These are phyloP conservation scores for Emydoidea blandingii DNA, from an alignment of 2,797 vertebrate genomes.

Conservation along the genomic window DNA sequence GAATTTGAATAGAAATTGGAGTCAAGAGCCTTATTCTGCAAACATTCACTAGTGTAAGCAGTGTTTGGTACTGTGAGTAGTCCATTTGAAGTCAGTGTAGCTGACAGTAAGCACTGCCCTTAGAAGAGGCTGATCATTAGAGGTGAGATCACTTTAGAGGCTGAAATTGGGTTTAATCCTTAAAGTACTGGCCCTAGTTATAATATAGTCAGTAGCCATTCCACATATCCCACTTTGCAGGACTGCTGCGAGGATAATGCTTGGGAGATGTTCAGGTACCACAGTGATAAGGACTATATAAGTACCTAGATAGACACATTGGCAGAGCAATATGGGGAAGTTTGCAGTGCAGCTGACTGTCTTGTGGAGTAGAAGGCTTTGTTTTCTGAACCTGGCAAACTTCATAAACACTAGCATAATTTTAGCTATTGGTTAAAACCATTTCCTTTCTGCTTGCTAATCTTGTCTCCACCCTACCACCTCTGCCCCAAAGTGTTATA, in stretches of 20 bases:
- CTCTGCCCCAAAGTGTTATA: neutral
- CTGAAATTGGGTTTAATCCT: neutral
- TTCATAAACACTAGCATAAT: neutral
- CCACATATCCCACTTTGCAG: fast-evolving
- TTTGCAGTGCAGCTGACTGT: neutral
- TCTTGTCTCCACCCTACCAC: fast-evolving
- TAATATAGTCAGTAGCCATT: fast-evolving
- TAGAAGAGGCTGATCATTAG: neutral
- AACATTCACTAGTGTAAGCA: neutral
- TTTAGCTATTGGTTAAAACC: neutral
- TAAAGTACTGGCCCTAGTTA: neutral
- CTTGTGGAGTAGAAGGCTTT: neutral
- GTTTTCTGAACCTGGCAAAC: conserved; percentile 18
- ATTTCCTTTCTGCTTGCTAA: conserved; percentile 21
- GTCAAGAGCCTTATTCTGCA: neutral
- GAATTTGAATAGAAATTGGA: neutral
- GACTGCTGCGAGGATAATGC: neutral
- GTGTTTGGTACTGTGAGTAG: neutral
- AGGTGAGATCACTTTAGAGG: neutral
- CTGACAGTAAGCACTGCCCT: fast-evolving
- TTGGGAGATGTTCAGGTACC: fast-evolving
- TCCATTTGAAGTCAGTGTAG: neutral
- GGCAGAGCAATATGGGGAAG: neutral
- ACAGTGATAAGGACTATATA: too few relatives aligned
- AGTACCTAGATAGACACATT: neutral